A percentile compares a stretch with the other conserved stretches of the same genome.
phyloP scores from a whole-genome alignment of 2,797 vertebrate genomes.

The Alca torda region DNA sequence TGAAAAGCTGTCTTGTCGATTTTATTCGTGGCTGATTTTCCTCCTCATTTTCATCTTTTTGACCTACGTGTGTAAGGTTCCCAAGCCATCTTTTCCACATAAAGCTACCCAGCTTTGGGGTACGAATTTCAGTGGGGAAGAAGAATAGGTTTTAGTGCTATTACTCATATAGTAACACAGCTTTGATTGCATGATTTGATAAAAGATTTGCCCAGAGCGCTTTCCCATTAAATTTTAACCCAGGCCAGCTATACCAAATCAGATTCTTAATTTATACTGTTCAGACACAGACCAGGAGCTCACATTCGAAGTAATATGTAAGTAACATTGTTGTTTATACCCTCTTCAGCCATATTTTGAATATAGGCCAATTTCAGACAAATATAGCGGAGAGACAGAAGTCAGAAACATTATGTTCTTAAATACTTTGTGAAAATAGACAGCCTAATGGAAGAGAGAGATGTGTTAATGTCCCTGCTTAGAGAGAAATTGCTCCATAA shows the following conservation, averaged over 20 bases:
- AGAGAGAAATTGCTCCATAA: neutral
- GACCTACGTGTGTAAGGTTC: neutral
- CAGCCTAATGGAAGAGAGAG: neutral
- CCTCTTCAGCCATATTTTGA: neutral
- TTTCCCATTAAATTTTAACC: neutral
- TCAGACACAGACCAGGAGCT: neutral
- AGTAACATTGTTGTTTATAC: neutral
- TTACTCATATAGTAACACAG: neutral
- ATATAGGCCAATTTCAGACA: neutral
- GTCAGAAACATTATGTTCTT: neutral
- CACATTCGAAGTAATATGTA: neutral
- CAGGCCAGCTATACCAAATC: neutral
- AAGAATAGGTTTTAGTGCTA: neutral
- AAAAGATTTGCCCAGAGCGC: neutral
- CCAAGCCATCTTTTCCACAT: neutral
- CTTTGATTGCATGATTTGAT: neutral
- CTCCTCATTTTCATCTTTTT: neutral
- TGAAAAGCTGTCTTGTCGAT: neutral
- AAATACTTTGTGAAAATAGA: neutral
- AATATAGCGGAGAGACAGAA: neutral
- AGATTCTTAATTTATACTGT: neutral
- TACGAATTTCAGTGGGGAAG: neutral
- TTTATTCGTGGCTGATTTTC: neutral
- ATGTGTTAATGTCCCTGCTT: neutral
- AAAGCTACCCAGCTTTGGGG: neutral